Evolutionary conservation across 2,113 vertebrate genomes (phyloP).

Genomic region (Penelope pileata): DNA sequence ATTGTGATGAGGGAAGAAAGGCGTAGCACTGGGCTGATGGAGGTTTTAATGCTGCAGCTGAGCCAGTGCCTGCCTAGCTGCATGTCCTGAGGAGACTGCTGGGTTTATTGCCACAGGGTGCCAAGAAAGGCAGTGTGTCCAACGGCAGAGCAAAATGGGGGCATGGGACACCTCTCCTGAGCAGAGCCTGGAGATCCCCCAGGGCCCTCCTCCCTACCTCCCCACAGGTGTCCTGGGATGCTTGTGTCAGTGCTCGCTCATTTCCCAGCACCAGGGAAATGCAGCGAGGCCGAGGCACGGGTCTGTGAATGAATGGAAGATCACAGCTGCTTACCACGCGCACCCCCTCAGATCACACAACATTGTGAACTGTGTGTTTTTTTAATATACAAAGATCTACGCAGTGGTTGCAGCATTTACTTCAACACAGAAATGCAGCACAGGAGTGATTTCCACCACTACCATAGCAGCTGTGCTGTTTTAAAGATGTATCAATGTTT

Average conservation of each 20-base stretch:
- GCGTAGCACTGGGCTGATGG: background rate
- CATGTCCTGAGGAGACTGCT: background rate
- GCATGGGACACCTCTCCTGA: background rate
- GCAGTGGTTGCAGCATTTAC: background rate
- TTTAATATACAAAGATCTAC: background rate
- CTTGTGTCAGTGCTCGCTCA: background rate
- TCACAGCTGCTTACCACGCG: background rate
- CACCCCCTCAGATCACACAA: background rate
- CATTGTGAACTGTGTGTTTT: background rate
- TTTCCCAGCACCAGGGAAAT: background rate
- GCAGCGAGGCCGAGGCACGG: background rate
- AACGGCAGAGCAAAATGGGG: background rate
- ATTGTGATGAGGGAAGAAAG: background rate
- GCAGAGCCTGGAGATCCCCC: background rate
- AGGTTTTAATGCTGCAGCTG: background rate
- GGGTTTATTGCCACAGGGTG: background rate
- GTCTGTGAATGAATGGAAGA: background rate
- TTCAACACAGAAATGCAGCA: background rate
- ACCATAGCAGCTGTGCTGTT: background rate
- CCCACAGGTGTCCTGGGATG: background rate
- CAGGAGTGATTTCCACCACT: background rate
- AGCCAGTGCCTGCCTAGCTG: background rate
- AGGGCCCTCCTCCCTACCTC: background rate
- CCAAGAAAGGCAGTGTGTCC: background rate
- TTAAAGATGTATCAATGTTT: background rate